Evolutionary conservation across 2,113 vertebrate genomes (phyloP).

Genomic region (Suncus etruscus): DNA sequence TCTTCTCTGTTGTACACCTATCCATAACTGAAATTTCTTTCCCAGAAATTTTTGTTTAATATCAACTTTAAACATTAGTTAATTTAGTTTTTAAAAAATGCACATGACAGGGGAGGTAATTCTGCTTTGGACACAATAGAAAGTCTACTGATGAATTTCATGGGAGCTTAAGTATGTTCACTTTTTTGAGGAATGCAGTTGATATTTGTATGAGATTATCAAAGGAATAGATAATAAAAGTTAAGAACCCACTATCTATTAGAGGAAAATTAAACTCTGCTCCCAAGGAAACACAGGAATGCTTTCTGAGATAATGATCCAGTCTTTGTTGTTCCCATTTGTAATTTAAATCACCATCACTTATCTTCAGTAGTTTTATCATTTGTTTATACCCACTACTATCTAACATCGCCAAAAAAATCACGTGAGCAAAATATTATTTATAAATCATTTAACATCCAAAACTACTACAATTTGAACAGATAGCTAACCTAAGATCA

Average conservation of each 20-base stretch:
- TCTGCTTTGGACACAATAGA: background rate
- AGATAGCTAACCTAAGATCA: background rate
- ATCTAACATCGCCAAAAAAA: background rate
- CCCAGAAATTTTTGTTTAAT: background rate
- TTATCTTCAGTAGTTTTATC: conserved; percentile 9
- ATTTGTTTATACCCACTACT: background rate
- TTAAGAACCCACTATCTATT: background rate
- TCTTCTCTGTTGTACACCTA: background rate
- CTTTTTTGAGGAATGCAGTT: background rate
- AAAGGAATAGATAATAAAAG: background rate
- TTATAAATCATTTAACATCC: conserved; percentile 1
- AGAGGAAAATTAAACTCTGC: background rate
- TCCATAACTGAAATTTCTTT: background rate
- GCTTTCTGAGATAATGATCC: conserved; percentile 48
- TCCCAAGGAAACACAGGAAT: conserved; percentile 45
- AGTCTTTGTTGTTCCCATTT: conserved; percentile 36
- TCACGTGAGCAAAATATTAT: background rate
- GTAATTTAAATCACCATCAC: background rate
- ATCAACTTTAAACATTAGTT: conserved; percentile 18
- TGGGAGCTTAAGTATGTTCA: background rate
- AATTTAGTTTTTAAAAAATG: conserved; percentile 42
- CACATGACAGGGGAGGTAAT: background rate
- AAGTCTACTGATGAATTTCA: background rate
- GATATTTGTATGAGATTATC: background rate
- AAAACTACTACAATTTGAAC: background rate